These are phyloP conservation scores for Mylabris sibirica DNA, from an alignment of 2,888 invertebrate genomes.

Conservation along the genomic window DNA sequence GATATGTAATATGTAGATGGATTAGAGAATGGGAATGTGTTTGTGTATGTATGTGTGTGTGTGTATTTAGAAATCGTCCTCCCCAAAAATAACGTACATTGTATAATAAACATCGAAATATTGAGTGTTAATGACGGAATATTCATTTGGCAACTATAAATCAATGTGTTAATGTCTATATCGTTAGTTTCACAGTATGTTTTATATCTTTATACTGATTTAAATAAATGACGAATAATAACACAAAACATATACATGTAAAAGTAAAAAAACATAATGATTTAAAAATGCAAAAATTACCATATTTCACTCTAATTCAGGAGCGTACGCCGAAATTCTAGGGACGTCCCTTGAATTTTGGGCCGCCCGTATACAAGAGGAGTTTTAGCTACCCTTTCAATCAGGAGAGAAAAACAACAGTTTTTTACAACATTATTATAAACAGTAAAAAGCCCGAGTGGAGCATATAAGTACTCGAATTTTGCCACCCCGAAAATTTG, in stretches of 20 bases:
- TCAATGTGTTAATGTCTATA: conserved; percentile 13
- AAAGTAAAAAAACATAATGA: not conserved
- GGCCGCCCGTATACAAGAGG: too few species aligned
- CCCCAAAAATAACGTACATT: conserved; percentile 7
- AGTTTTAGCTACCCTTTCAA: too few species aligned
- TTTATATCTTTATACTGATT: conserved; percentile 3
- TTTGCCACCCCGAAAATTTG: too few species aligned
- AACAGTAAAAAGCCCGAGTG: too few species aligned
- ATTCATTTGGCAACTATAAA: conserved; percentile 12
- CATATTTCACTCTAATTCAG: too few species aligned
- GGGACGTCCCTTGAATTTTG: too few species aligned
- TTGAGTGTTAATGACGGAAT: conserved; percentile 21
- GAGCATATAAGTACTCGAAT: too few species aligned
- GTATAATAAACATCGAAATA: conserved; percentile 17
- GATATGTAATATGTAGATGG: not conserved
- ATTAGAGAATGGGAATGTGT: not conserved
- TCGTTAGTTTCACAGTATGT: not conserved
- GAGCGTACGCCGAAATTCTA: too few species aligned
- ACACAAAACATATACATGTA: not conserved
- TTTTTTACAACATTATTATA: too few species aligned
- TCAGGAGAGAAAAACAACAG: too few species aligned
- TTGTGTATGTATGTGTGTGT: not conserved
- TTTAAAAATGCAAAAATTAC: too few species aligned
- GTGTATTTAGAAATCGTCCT: not conserved
- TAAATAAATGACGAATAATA: not conserved